Evolutionary conservation across 2,797 vertebrate genomes (phyloP).

Genomic region (Gila robusta): DNA sequence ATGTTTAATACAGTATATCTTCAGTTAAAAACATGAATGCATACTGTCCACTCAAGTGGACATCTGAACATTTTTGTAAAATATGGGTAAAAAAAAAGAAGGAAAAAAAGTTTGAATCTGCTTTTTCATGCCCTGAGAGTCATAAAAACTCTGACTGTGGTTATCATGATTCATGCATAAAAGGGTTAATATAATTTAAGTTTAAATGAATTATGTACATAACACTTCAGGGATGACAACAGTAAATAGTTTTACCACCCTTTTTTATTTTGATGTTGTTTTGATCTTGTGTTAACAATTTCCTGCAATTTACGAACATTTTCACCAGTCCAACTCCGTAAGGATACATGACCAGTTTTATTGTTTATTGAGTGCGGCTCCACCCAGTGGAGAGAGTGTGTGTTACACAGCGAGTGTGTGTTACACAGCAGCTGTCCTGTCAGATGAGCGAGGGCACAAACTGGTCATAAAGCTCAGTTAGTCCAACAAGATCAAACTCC

Average conservation of each 20-base stretch:
- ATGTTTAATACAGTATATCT: too few species aligned
- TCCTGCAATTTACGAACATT: neutral
- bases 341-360: neutral
- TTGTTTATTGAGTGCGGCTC: neutral
- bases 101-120: too few species aligned
- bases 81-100: too few species aligned
- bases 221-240: neutral
- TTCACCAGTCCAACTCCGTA: neutral
- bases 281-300: neutral
- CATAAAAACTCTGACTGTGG: too few species aligned
- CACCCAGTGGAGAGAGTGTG: slow-evolving; percentile 7
- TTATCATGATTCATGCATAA: neutral
- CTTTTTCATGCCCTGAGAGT: too few species aligned
- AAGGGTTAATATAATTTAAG: neutral
- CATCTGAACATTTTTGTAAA: too few species aligned
- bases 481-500: slow-evolving; percentile 83
- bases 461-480: slow-evolving; percentile 77
- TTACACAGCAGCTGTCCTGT: neutral
- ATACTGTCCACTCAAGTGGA: too few species aligned
- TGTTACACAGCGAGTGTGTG: neutral
- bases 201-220: neutral
- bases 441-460: slow-evolving; percentile 70
- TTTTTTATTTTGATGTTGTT: neutral
- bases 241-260: neutral
- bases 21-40: too few species aligned